phyloP scores from a whole-genome alignment of 2,888 invertebrate species.

The Macroteleia sp. region DNA sequence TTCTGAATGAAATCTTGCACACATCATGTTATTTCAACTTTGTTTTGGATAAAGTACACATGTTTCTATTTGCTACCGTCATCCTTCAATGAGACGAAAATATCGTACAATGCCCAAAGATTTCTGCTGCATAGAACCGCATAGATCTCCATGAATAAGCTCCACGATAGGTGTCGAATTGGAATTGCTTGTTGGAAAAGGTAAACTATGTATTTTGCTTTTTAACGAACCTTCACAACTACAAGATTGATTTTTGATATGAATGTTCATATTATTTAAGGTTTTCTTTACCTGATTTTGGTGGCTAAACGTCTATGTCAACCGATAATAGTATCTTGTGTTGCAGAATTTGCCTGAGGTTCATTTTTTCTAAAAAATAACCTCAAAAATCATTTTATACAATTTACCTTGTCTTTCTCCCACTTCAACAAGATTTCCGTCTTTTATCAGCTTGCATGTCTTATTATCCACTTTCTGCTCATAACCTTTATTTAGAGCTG shows the following conservation, averaged over 20 bases:
- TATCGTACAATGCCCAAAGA: conserved; percentile 39
- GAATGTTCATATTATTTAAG: background rate
- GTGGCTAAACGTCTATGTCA: conserved; percentile 56
- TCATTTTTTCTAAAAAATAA: background rate
- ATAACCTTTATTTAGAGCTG: conserved; percentile 19
- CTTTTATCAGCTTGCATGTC: background rate
- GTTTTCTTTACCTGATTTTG: conserved; percentile 45
- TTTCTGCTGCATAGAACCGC: conserved; percentile 55
- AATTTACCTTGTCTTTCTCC: conserved; percentile 14
- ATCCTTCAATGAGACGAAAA: conserved; percentile 39
- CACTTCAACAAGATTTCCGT: conserved; percentile 17
- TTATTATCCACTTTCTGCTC: conserved; percentile 1
- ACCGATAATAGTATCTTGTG: background rate
- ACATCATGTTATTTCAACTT: conserved; percentile 21
- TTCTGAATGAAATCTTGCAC: conserved; percentile 26
- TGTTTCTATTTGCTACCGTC: conserved; percentile 38
- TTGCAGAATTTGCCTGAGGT: background rate
- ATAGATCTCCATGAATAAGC: conserved; percentile 58
- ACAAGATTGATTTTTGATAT: too few species aligned
- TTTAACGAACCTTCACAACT: background rate
- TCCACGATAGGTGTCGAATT: conserved; percentile 47
- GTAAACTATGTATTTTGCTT: background rate
- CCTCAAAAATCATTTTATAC: conserved; percentile 20
- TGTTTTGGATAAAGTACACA: conserved; percentile 41
- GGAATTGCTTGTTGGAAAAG: conserved; percentile 43